Conservation (phyloP, 2,797 vertebrate species). For the Coregonus sp. region DNA sequence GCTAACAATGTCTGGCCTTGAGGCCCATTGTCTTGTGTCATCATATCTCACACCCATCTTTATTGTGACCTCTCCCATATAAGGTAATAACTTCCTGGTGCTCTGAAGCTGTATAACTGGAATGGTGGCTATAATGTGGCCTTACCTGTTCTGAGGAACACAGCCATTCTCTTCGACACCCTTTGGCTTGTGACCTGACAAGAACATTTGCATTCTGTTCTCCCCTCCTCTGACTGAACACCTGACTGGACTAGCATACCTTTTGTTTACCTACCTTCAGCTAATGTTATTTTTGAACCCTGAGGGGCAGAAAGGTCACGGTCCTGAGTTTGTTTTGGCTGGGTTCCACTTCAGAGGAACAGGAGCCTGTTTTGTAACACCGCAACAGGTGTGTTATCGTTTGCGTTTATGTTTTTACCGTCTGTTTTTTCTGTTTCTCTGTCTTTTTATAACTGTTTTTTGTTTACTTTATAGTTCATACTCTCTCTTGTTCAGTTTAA, state of each 20-base stretch:
- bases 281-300: not conserved
- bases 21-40: conserved; percentile 36
- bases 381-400: not conserved
- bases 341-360: too few species aligned
- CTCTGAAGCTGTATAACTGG: conserved; percentile 34
- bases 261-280: not conserved
- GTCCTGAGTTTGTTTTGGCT: not conserved
- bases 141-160: conserved; percentile 52
- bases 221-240: not conserved
- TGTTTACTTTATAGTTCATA: not conserved
- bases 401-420: not conserved
- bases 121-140: conserved; percentile 38
- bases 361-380: too few species aligned
- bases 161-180: too few species aligned
- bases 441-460: not conserved
- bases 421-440: not conserved
- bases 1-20: conserved; percentile 32
- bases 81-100: conserved; percentile 38
- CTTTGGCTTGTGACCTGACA: not conserved
- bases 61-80: conserved; percentile 29
- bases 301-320: not conserved
- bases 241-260: not conserved
- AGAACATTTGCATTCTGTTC: not conserved
- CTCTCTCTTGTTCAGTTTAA: not conserved
- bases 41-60: conserved; percentile 42